A percentile compares a stretch with the other conserved stretches of the same genome.
These are phyloP conservation scores for Pseudorectes ferrugineus DNA, from an alignment of 2,113 vertebrate genomes.

Conservation along the genomic window DNA sequence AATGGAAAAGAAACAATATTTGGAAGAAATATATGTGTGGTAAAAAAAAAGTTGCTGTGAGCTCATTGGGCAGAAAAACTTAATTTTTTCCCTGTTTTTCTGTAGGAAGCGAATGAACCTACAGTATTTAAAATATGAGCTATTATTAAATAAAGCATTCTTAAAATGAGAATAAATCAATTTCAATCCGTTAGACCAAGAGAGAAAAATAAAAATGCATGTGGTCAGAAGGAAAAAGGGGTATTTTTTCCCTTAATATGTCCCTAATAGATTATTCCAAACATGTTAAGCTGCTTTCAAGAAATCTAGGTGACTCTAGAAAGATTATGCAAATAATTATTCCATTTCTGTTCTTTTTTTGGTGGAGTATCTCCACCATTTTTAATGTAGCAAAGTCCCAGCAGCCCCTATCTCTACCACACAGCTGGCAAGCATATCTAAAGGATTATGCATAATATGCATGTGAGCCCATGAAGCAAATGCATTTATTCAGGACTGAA, in stretches of 20 bases:
- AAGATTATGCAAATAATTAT: conserved; percentile 78
- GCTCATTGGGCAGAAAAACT: background rate
- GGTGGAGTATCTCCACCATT: conserved; percentile 44
- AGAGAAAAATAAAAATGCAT: conserved; percentile 22
- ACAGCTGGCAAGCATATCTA: conserved; percentile 91
- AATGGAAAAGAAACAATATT: background rate
- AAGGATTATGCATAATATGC: conserved; percentile 86
- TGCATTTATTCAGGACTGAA: conserved; percentile 41
- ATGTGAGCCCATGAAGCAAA: conserved; percentile 42
- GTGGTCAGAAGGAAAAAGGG: background rate
- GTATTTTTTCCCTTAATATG: conserved; percentile 45
- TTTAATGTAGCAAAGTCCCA: conserved; percentile 72
- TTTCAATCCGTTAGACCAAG: background rate
- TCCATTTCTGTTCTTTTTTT: conserved; percentile 61
- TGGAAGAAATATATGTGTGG: background rate
- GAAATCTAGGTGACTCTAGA: conserved; percentile 65
- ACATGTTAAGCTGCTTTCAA: conserved; percentile 71
- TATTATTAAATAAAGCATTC: background rate
- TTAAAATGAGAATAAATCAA: background rate
- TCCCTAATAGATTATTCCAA: conserved; percentile 72
- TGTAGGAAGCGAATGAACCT: background rate
- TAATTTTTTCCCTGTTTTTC: background rate
- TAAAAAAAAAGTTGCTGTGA: background rate
- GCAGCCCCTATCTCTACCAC: conserved; percentile 86
- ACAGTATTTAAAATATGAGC: background rate